These are phyloP conservation scores for Edolisoma coerulescens DNA, from an alignment of 2,113 vertebrate genomes.

Conservation along the genomic window DNA sequence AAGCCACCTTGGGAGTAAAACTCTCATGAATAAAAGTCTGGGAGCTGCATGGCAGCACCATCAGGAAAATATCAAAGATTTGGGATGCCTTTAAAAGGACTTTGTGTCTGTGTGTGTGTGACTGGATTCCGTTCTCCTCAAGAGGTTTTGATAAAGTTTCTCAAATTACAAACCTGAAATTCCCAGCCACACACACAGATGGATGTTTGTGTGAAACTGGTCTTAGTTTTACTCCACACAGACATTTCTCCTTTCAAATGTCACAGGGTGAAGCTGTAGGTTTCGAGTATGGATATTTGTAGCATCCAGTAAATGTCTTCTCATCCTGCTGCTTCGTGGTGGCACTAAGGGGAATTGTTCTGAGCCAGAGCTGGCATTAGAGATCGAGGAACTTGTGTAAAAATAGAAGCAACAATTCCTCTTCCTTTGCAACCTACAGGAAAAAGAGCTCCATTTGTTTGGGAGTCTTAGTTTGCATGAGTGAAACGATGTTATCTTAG, in stretches of 20 bases:
- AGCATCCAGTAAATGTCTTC: not conserved
- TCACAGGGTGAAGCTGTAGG: not conserved
- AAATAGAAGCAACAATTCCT: not conserved
- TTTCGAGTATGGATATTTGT: not conserved
- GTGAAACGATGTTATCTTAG: not conserved
- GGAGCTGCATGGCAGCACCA: not conserved
- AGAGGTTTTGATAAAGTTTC: not conserved
- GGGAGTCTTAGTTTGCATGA: not conserved
- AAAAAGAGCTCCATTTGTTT: not conserved
- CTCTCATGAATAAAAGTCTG: not conserved
- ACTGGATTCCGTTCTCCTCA: not conserved
- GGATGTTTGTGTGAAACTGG: not conserved
- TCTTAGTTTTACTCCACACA: not conserved
- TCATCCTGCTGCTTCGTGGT: not conserved
- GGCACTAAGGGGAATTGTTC: not conserved
- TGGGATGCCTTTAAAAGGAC: not conserved
- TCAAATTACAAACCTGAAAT: not conserved
- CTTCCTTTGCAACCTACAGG: not conserved
- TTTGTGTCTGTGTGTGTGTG: not conserved
- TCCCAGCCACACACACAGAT: accelerated
- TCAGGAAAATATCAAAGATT: not conserved
- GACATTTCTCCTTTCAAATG: not conserved
- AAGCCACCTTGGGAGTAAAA: not conserved
- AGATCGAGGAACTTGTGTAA: not conserved
- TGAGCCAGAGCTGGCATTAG: not conserved